Evolutionary conservation across 2,113 vertebrate species (phyloP).

Genomic region (Sphaerodactylus townsendi): DNA sequence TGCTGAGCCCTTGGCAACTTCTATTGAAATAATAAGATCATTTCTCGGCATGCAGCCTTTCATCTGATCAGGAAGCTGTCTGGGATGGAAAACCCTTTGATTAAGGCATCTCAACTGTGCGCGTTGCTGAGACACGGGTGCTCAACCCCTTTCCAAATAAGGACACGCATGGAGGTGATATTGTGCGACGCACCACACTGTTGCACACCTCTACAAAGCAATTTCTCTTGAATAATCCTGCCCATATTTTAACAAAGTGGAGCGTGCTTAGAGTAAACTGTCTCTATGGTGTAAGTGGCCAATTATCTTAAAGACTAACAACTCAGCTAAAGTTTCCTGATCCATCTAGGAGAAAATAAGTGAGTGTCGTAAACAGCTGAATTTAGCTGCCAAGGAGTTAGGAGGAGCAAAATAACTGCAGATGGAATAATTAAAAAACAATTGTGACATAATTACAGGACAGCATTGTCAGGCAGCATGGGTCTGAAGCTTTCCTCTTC

Average conservation of each 20-base stretch:
- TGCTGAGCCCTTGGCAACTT: neutral
- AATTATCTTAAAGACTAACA: slow-evolving; percentile 37
- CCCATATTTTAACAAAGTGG: slow-evolving; percentile 21
- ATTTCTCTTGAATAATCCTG: slow-evolving; percentile 3
- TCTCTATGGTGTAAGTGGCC: slow-evolving; percentile 20
- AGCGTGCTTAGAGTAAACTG: neutral
- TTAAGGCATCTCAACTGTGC: neutral
- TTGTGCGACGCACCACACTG: neutral
- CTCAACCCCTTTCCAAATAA: neutral
- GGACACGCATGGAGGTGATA: neutral
- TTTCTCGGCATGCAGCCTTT: neutral
- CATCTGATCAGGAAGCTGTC: slow-evolving; percentile 6
- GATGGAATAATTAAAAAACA: slow-evolving; percentile 34
- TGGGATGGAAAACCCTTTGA: neutral
- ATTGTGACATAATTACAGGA: slow-evolving; percentile 17
- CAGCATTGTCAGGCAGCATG: neutral
- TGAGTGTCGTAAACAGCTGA: neutral
- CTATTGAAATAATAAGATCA: neutral
- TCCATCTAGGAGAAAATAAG: neutral
- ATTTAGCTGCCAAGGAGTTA: neutral
- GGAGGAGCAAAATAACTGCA: slow-evolving; percentile 12
- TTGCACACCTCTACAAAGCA: neutral
- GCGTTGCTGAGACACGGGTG: accelerated
- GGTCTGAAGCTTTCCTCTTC: slow-evolving; percentile 1
- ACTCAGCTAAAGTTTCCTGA: slow-evolving; percentile 22